Percentiles rank a stretch among this genome's conserved stretches.
Conservation (phyloP, 2,888 invertebrate species). For the Drosophila anomalipes region DNA sequence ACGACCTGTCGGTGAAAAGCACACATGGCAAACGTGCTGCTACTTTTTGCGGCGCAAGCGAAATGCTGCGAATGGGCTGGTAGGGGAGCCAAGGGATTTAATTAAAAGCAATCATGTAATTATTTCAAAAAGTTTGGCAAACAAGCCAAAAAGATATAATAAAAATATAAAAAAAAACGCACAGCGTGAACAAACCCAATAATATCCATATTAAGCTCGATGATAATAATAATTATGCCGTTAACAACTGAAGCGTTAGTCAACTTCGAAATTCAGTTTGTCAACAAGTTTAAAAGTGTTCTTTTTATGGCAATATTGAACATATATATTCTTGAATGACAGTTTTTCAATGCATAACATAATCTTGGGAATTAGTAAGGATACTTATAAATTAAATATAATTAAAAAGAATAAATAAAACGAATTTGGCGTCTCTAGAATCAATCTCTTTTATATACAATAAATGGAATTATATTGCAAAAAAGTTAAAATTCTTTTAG, state of each 20-base stretch:
- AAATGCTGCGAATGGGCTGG: slow-evolving; percentile 40
- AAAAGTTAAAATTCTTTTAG: too few relatives aligned
- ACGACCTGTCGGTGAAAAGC: slow-evolving; percentile 63
- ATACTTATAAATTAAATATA: not conserved
- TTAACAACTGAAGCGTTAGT: not conserved
- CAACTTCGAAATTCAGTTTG: not conserved
- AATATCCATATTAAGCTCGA: not conserved
- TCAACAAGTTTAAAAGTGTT: rapidly evolving
- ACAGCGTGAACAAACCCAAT: not conserved
- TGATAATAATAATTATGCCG: not conserved
- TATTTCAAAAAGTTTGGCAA: slow-evolving; percentile 4
- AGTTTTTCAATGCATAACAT: not conserved
- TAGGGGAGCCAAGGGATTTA: slow-evolving; percentile 20
- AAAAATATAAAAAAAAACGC: not conserved
- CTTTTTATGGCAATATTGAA: not conserved
- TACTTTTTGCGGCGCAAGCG: slow-evolving; percentile 60
- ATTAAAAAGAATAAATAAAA: not conserved
- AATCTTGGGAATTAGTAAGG: not conserved
- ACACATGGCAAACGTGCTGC: slow-evolving; percentile 62
- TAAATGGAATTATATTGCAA: too few relatives aligned
- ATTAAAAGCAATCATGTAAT: slow-evolving; percentile 55
- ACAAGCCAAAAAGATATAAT: not conserved
- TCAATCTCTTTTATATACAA: not conserved
- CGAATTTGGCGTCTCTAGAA: not conserved
- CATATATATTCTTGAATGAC: not conserved